A percentile compares a stretch with the other conserved stretches of the same genome.
Evolutionary conservation across 2,888 invertebrate genomes (phyloP).

Genomic region (Dastarcus helophoroides): DNA sequence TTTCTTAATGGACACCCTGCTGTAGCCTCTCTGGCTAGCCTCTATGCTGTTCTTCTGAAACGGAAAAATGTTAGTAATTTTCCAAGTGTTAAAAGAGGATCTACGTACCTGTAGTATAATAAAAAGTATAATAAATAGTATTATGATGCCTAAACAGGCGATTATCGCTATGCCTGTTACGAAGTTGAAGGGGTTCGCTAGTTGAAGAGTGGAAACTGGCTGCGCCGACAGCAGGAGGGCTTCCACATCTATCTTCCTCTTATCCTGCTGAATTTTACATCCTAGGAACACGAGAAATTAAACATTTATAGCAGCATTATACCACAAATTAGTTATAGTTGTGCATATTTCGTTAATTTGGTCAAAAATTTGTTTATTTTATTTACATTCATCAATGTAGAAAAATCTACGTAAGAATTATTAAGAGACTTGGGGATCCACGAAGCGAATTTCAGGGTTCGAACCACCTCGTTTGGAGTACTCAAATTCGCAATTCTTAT

Average conservation of each 20-base stretch:
- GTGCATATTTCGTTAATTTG: no score
- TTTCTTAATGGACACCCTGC: constrained; percentile 37
- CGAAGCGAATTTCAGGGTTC: no score
- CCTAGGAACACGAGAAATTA: constrained; percentile 27
- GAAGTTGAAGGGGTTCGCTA: constrained; percentile 45
- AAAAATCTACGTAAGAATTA: no score
- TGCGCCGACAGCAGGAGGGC: constrained; percentile 34
- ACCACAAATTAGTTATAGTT: no score
- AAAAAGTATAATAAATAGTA: constrained; percentile 59
- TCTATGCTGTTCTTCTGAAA: constrained; percentile 33
- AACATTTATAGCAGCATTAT: no score
- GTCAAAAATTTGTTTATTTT: no score
- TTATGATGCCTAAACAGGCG: constrained; percentile 56
- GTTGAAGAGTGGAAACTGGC: constrained; percentile 34
- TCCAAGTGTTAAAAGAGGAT: neutral
- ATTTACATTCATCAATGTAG: no score
- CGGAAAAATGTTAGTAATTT: neutral
- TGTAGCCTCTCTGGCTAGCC: constrained; percentile 31
- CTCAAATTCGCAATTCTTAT: no score
- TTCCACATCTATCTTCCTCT: constrained; percentile 35
- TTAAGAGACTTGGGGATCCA: no score
- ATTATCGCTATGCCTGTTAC: constrained; percentile 56
- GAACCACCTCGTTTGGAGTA: no score
- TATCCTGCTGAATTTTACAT: constrained; percentile 35
- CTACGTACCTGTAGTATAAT: constrained; percentile 57